These are phyloP conservation scores for Umimayanthus kanabou DNA, from an alignment of 92 coral and sea anemone species.

Conservation along the genomic window DNA sequence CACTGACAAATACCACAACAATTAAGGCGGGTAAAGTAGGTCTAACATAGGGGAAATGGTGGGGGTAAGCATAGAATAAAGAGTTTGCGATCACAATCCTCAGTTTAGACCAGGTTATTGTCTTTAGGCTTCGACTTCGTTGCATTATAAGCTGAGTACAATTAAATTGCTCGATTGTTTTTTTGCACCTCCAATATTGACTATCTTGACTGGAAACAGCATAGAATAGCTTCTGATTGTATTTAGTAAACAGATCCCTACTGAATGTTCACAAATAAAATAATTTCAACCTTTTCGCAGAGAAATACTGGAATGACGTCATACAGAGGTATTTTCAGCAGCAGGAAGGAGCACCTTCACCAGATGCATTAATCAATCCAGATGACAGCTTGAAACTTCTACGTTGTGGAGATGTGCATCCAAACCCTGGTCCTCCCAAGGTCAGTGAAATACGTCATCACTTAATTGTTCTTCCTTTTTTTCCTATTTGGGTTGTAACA, in stretches of 20 bases:
- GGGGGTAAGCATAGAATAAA: too few species aligned
- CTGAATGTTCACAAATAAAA: background rate
- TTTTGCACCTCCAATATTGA: too few species aligned
- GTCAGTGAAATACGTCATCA: background rate
- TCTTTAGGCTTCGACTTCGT: too few species aligned
- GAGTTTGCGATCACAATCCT: too few species aligned
- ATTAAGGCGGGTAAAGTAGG: too few species aligned
- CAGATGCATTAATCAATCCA: slow-evolving; percentile 1
- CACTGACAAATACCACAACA: background rate
- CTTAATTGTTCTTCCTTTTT: background rate
- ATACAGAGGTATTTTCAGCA: slow-evolving; percentile 6
- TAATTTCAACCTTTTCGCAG: background rate
- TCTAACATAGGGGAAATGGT: too few species aligned
- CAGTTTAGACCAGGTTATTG: too few species aligned
- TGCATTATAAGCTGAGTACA: too few species aligned
- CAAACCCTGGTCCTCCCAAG: slow-evolving; percentile 24
- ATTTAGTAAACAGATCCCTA: background rate
- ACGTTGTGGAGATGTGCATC: slow-evolving; percentile 23
- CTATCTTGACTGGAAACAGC: background rate
- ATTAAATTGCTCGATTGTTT: too few species aligned
- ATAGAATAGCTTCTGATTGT: background rate
- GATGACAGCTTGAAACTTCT: slow-evolving; percentile 16
- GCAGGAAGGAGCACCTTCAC: slow-evolving; percentile 3
- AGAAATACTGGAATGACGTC: slow-evolving; percentile 18
- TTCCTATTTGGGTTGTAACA: background rate